These are phyloP conservation scores for Drosophila neotestacea DNA, from an alignment of 2,888 invertebrate genomes.

Conservation along the genomic window DNA sequence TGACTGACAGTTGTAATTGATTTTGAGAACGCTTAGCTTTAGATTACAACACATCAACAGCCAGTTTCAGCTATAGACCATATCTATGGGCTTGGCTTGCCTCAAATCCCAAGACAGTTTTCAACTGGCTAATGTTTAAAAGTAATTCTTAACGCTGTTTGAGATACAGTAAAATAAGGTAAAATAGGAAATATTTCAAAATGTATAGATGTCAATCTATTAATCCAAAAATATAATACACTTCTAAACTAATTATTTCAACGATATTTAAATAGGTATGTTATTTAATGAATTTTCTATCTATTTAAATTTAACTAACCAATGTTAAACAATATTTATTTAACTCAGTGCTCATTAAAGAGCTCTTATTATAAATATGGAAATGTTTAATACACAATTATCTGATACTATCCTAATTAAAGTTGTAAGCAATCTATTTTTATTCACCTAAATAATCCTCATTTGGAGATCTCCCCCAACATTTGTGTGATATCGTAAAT, in stretches of 20 bases:
- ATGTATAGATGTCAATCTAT: too few relatives aligned
- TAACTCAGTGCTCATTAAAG: too few relatives aligned
- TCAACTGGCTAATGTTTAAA: conserved; percentile 2
- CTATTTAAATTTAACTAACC: too few relatives aligned
- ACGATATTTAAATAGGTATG: too few relatives aligned
- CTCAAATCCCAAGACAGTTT: conserved; percentile 38
- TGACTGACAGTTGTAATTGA: conserved; percentile 74
- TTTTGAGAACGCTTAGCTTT: conserved; percentile 69
- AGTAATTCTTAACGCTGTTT: too few relatives aligned
- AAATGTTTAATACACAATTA: not conserved
- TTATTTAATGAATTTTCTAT: too few relatives aligned
- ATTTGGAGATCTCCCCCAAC: conserved; percentile 2
- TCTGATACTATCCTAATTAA: not conserved
- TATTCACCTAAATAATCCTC: conserved; percentile 7
- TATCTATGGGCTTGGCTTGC: conserved; percentile 27
- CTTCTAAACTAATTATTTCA: not conserved
- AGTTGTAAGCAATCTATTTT: not conserved
- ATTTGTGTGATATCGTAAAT: conserved; percentile 38
- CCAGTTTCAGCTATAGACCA: conserved; percentile 13
- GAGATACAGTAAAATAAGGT: too few relatives aligned
- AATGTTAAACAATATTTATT: too few relatives aligned
- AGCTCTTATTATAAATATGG: too few relatives aligned
- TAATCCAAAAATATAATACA: not conserved
- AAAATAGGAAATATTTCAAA: not conserved
- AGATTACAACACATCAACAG: conserved; percentile 73